phyloP scores from a whole-genome alignment of 2,888 invertebrate species.

The Acholoe squamosa region DNA sequence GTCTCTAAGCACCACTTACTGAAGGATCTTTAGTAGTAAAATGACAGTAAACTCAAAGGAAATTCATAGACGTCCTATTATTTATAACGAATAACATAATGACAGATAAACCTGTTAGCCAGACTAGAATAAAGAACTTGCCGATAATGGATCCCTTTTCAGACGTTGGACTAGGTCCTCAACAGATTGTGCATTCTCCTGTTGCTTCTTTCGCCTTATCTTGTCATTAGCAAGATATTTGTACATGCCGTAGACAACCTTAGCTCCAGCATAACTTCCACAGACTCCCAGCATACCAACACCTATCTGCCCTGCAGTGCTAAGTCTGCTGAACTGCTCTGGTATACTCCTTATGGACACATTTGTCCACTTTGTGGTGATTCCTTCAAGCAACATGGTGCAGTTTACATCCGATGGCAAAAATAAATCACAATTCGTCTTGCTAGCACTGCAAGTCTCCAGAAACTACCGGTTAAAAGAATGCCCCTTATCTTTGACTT shows the following conservation, averaged over 20 bases:
- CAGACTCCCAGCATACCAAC: not conserved
- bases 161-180: not conserved
- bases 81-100: too few relatives aligned
- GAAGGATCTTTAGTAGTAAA: too few relatives aligned
- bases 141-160: not conserved
- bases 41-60: too few relatives aligned
- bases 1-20: too few relatives aligned
- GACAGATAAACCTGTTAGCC: too few relatives aligned
- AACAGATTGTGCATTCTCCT: not conserved
- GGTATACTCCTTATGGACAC: not conserved
- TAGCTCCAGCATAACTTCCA: not conserved
- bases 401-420: too few relatives aligned
- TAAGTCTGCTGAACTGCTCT: not conserved
- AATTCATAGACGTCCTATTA: too few relatives aligned
- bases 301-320: not conserved
- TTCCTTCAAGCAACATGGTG: not conserved
- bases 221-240: not conserved
- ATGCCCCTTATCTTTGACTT: too few relatives aligned
- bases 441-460: too few relatives aligned
- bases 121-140: not conserved
- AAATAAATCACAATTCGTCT: too few relatives aligned
- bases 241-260: not conserved
- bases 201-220: not conserved
- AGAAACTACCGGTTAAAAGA: too few relatives aligned
- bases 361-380: not conserved